Evolutionary conservation across 2,888 invertebrate species (phyloP).

Genomic region (Acanthosepion lycidas): DNA sequence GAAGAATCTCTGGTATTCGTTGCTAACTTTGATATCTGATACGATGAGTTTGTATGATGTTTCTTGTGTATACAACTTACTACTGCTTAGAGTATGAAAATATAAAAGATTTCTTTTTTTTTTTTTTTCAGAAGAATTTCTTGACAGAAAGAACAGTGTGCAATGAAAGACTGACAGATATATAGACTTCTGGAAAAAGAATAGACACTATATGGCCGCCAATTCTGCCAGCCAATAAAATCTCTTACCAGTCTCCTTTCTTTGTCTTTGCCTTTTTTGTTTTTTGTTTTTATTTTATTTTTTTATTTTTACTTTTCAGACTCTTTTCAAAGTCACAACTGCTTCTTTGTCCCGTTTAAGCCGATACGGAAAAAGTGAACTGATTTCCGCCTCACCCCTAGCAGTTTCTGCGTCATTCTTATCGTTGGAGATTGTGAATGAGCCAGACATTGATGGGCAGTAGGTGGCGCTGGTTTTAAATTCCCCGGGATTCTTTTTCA

Average conservation of each 20-base stretch:
- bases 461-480: background rate
- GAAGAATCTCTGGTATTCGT: background rate
- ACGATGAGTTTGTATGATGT: background rate
- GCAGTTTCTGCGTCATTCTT: background rate
- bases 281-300: background rate
- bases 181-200: background rate
- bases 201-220: background rate
- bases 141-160: no score
- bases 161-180: background rate
- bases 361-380: background rate
- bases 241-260: background rate
- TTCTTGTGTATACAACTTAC: background rate
- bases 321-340: background rate
- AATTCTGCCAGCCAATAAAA: background rate
- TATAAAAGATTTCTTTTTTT: background rate
- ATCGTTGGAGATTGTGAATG: conserved; percentile 12
- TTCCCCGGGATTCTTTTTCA: background rate
- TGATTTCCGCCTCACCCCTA: background rate
- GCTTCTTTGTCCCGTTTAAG: background rate
- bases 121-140: background rate
- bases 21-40: background rate
- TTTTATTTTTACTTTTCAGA: background rate
- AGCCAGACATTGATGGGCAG: background rate
- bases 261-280: no score
- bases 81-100: background rate